phyloP scores from a whole-genome alignment of 1,140 invertebrate species.

The Brachionus calyciflorus region DNA sequence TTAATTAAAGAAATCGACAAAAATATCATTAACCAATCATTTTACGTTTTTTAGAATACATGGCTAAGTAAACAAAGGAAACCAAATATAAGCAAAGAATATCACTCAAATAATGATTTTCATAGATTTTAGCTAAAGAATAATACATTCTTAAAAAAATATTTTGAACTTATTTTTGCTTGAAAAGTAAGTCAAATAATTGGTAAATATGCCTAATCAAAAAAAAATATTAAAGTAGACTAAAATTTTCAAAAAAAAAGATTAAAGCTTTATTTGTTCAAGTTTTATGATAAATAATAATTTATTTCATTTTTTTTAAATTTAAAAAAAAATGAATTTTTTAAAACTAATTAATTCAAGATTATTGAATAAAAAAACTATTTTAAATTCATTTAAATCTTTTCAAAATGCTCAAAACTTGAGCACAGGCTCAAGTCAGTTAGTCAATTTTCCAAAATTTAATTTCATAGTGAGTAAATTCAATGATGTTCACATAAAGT shows the following conservation, averaged over 20 bases:
- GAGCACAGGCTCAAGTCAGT: not conserved
- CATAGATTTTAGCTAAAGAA: too few relatives aligned
- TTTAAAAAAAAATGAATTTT: not conserved
- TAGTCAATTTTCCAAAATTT: not conserved
- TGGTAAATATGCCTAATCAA: not conserved
- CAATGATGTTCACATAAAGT: conserved; percentile 28
- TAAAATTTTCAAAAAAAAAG: not conserved
- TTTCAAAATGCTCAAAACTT: not conserved
- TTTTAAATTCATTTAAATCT: not conserved
- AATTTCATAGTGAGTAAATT: conserved; percentile 17
- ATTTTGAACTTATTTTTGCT: too few relatives aligned
- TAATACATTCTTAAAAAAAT: too few relatives aligned
- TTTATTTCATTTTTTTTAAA: not conserved
- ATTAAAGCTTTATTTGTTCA: not conserved
- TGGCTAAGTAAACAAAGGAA: too few relatives aligned
- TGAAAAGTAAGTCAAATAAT: too few relatives aligned
- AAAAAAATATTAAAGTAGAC: not conserved
- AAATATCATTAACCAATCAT: too few relatives aligned
- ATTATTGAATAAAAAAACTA: not conserved
- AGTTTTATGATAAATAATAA: not conserved
- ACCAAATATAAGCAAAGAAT: too few relatives aligned
- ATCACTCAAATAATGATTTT: too few relatives aligned
- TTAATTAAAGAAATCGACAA: too few relatives aligned
- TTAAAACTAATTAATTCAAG: not conserved
- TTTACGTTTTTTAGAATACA: too few relatives aligned